Conservation (phyloP, 2,888 invertebrate genomes). For the Caenorhabditis sp. region DNA sequence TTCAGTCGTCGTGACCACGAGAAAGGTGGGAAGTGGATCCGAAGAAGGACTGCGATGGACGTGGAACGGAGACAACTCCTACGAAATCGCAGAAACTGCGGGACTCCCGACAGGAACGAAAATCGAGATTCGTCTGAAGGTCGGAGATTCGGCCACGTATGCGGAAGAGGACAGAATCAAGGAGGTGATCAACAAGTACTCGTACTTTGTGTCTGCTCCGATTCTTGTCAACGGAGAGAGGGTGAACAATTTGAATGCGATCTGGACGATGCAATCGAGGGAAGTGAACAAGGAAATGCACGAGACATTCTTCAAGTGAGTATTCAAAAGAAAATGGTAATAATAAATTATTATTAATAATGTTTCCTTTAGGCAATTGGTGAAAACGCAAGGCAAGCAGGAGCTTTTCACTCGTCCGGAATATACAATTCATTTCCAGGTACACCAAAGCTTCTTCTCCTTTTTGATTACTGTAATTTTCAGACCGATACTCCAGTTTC, state of each 20-base stretch:
- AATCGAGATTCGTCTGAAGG: slow-evolving; percentile 91
- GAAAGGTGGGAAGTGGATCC: slow-evolving; percentile 82
- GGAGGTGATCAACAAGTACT: slow-evolving; percentile 94
- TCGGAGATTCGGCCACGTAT: slow-evolving; percentile 89
- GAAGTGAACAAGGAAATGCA: slow-evolving; percentile 90
- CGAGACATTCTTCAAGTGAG: slow-evolving; percentile 91
- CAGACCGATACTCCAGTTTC: slow-evolving; percentile 90
- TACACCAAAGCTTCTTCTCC: slow-evolving; percentile 23
- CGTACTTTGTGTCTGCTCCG: slow-evolving; percentile 95
- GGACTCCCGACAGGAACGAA: slow-evolving; percentile 91
- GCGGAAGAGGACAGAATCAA: slow-evolving; percentile 89
- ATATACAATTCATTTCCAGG: slow-evolving; percentile 91
- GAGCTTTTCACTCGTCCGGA: slow-evolving; percentile 83
- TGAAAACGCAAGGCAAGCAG: slow-evolving; percentile 85
- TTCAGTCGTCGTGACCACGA: slow-evolving; percentile 92
- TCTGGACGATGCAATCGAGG: slow-evolving; percentile 94
- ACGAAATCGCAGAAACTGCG: slow-evolving; percentile 90
- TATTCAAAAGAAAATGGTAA: too few species aligned
- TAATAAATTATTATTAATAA: too few species aligned
- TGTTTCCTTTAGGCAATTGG: slow-evolving; percentile 55
- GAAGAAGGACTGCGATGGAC: slow-evolving; percentile 87
- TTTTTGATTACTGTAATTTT: background rate
- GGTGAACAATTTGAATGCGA: slow-evolving; percentile 84
- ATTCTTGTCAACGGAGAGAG: slow-evolving; percentile 91
- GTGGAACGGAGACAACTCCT: slow-evolving; percentile 86